Percentiles rank a stretch among this genome's conserved stretches.
Conservation (phyloP, 2,113 vertebrate genomes). For the Rhinolophus ferrumequinum region DNA sequence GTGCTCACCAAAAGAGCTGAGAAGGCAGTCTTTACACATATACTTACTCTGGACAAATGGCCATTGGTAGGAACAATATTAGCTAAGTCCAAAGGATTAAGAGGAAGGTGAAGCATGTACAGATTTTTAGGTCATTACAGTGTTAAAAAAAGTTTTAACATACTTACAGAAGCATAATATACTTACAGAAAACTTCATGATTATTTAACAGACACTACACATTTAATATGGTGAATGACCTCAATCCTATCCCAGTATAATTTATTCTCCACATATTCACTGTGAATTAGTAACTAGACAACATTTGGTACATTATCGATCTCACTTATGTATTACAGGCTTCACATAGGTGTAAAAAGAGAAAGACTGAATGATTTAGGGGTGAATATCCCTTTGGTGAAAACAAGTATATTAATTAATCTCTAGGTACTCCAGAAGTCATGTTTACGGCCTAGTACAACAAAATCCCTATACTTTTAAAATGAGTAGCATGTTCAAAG, state of each 20-base stretch:
- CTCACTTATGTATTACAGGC: neutral
- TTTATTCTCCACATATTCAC: neutral
- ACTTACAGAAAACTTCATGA: neutral
- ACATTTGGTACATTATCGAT: neutral
- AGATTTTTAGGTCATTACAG: neutral
- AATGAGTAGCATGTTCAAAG: constrained; percentile 9
- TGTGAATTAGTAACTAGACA: neutral
- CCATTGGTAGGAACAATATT: neutral
- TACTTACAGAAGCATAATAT: neutral
- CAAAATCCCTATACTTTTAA: neutral
- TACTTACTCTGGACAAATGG: neutral
- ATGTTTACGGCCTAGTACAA: neutral
- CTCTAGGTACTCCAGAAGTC: neutral
- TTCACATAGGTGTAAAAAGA: neutral
- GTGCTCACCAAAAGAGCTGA: neutral
- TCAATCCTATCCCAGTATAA: neutral
- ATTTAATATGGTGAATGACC: neutral
- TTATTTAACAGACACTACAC: constrained; percentile 17
- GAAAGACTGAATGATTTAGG: neutral
- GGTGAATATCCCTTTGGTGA: neutral
- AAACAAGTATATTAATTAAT: constrained; percentile 12
- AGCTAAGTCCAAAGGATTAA: neutral
- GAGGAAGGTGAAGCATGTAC: neutral
- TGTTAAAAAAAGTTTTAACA: neutral
- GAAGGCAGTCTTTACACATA: neutral